Base-by-base conservation (phyloP, 2,113 vertebrate genomes). In the Leptobrachium ailaonicum region DNA sequence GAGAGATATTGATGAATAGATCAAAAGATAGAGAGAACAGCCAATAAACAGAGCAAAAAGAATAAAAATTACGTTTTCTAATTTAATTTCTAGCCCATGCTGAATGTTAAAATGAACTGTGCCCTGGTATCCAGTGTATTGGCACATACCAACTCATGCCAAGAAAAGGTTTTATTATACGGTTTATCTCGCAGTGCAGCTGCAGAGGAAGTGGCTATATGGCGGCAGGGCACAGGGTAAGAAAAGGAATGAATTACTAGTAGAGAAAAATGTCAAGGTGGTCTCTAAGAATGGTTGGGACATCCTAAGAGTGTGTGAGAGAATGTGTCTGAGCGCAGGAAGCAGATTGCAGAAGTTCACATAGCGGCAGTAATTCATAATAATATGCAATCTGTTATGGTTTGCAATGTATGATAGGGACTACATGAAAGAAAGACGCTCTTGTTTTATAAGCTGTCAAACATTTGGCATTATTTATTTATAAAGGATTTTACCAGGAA, bases 141-240 rank as follows among this genome's bases (percentile, higher is more conserved):
- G 20, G 20, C n/a, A 63, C 43, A 68, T 60, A 60, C 9, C 50
- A 32, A 32, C 43, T 76, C 45, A 54, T 66, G 11, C 47, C 56
- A 68, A 43, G 66, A 45, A 76, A 76, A 76, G 67, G 56, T 76
- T 68, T 56, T 12, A 68, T 56, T 60, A 42, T 67, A 76, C 47
- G 12, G 47, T 76, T 76, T 68, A 76, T 76, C 74, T 76, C 4
- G 56, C 53, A 68, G 42, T 47, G 54, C 75, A 76, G 75, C 75
- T 76, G 64, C 75, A 76, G 41, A 54, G 64, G 47, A 76, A 76
- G 50, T 32, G 7, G 43, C 60, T 41, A 41, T 67, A 42, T 76
- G 50, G 75, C 14, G 50, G 75, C 14, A 40, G 64, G 58, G 64
- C 12, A 45, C 64, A 67, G 44, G 63, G 74, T 67, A 32, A 43